These are phyloP conservation scores for Antennarius striatus DNA, from an alignment of 2,113 vertebrate species.

Conservation along the genomic window DNA sequence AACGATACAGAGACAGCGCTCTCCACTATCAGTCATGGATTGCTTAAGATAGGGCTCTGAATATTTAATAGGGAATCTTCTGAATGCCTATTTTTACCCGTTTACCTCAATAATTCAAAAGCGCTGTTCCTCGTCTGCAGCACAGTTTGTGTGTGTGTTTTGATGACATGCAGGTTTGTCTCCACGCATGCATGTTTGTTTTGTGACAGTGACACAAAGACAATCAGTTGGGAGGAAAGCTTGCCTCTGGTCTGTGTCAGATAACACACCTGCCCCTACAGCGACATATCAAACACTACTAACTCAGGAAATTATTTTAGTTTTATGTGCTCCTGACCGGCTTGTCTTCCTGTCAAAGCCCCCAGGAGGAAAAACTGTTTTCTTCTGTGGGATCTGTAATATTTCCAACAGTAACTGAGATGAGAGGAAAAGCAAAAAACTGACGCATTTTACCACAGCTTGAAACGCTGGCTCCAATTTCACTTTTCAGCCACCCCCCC, in stretches of 20 bases:
- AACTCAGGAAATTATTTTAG: conserved; percentile 20
- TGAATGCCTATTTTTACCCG: conserved; percentile 77
- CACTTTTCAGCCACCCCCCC: conserved; percentile 1
- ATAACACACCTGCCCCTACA: neutral
- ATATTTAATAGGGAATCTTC: conserved; percentile 71
- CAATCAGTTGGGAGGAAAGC: no score
- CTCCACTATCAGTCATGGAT: conserved; percentile 39
- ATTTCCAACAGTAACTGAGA: conserved; percentile 38
- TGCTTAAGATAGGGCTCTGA: conserved; percentile 67
- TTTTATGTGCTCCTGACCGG: conserved; percentile 22
- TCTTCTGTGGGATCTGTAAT: conserved; percentile 16
- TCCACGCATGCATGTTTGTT: no score
- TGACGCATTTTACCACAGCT: conserved; percentile 6
- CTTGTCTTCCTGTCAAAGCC: conserved; percentile 40
- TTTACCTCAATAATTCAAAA: conserved; percentile 76
- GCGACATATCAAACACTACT: conserved; percentile 11
- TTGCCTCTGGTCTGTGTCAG: neutral
- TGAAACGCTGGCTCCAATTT: neutral
- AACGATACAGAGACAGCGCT: conserved; percentile 16
- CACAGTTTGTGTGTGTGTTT: conserved; percentile 6
- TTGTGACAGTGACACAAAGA: no score
- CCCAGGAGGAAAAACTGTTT: conserved; percentile 8
- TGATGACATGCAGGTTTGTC: no score
- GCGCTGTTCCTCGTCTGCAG: conserved; percentile 42
- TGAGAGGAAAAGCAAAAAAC: conserved; percentile 20